A percentile compares a stretch with the other conserved stretches of the same genome.
These are phyloP conservation scores for Hipparchia semele DNA, from an alignment of 2,888 invertebrate species.

Conservation along the genomic window DNA sequence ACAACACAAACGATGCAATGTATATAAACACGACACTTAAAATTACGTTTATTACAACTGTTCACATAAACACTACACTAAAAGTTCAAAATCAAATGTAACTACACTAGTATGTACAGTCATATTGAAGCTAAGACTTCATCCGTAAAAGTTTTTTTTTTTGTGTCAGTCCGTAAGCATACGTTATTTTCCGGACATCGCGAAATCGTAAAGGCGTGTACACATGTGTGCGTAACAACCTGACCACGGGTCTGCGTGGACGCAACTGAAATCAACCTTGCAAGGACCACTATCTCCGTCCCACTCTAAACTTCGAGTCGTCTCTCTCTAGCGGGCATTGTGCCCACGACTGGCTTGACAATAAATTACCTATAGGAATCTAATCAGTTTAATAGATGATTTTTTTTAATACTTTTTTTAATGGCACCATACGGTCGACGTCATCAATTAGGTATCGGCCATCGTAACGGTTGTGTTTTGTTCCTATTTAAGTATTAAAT, in stretches of 20 bases:
- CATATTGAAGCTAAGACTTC: constrained; percentile 1
- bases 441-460: constrained; percentile 42
- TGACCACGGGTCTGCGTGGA: constrained; percentile 76
- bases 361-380: constrained; percentile 82
- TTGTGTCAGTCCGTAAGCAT: constrained; percentile 28
- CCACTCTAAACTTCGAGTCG: constrained; percentile 61
- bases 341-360: constrained; percentile 73
- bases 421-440: constrained; percentile 49
- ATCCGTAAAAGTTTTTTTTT: constrained; percentile 19
- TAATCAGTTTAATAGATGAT: constrained; percentile 81
- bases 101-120: constrained; percentile 21
- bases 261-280: constrained; percentile 83
- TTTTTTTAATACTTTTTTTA: constrained; percentile 62
- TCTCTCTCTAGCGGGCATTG: constrained; percentile 79
- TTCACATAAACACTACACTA: constrained; percentile 32
- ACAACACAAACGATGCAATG: constrained; percentile 26
- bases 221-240: constrained; percentile 74
- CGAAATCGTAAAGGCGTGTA: constrained; percentile 52
- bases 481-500: constrained; percentile 7
- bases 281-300: constrained; percentile 78
- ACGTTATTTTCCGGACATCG: constrained; percentile 62
- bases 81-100: constrained; percentile 6
- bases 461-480: constrained; percentile 29
- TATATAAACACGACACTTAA: constrained; percentile 38
- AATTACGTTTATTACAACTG: constrained; percentile 30